phyloP scores from a whole-genome alignment of 2,888 invertebrate species.

The Crioceris asparagi region DNA sequence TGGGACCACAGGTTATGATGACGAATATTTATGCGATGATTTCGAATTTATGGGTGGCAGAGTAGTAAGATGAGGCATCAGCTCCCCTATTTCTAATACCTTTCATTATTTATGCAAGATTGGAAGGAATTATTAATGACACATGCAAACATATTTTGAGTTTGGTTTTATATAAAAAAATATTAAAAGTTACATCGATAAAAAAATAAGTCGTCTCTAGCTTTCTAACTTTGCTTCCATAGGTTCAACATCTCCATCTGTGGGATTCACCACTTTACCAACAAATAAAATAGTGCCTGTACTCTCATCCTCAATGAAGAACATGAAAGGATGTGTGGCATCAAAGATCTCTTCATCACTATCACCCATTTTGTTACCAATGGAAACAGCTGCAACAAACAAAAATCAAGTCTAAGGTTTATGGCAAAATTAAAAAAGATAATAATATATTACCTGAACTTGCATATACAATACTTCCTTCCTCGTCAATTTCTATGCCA shows the following conservation, averaged over 20 bases:
- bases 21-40: too few species aligned
- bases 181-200: too few species aligned
- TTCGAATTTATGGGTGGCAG: too few species aligned
- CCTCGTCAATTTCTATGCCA: constrained; percentile 66
- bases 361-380: constrained; percentile 62
- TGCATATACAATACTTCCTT: constrained; percentile 59
- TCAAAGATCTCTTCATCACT: constrained; percentile 49
- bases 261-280: constrained; percentile 60
- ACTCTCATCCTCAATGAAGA: constrained; percentile 62
- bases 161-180: too few species aligned
- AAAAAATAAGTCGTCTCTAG: too few species aligned
- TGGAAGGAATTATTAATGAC: too few species aligned
- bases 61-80: too few species aligned
- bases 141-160: too few species aligned
- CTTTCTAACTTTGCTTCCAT: constrained; percentile 6
- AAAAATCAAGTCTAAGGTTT: neutral
- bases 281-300: constrained; percentile 62
- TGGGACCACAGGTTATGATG: too few species aligned
- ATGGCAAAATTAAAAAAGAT: neutral
- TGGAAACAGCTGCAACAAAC: constrained; percentile 45
- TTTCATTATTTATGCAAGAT: too few species aligned
- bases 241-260: constrained; percentile 6
- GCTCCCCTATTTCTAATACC: too few species aligned
- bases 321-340: constrained; percentile 65
- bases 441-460: constrained; percentile 48